Evolutionary conservation across 2,797 vertebrate species (phyloP), one percentile per base, ranked within the genome.

Genomic region (Chanos chanos): DNA sequence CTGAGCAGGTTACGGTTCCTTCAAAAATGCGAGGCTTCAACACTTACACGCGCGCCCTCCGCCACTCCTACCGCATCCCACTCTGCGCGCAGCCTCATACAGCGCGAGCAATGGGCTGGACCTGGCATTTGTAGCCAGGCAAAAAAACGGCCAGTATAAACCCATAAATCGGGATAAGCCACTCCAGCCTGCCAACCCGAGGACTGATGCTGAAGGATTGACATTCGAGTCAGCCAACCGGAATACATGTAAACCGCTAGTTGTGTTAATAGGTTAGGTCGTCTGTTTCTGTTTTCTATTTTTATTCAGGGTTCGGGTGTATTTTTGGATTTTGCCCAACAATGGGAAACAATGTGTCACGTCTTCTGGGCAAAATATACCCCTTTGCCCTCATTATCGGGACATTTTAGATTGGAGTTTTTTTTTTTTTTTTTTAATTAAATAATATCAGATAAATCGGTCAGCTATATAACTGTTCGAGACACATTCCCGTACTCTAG

Each of bases 41-140:
- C 70, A 62, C 68, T 66, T 61, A 59, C 57, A 43, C 30, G 60
- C 61, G 71, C 66, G 51, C 61, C 41, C 66, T 56, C 69, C 50
- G 74, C 69, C 74, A 72, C 77, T 77, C 70, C 76, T 73, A 77
- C 78, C 73, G 72, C 80, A 74, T 72, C 70, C 53, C 57, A 47
- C 52, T 63, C 74, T 49, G 70, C 64, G 68, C 72, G 71, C 63
- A 76, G 65, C 70, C 70, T 56, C 70, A 53, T 66, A 58, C 59
- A 68, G 67, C 59, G 59, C 34, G 61, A 68, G 62, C 56, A 73
- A 75, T 75, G 71, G 77, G 75, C 67, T 73, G 74, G 71, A 69
- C 72, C 49, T 62, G 66, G 63, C 70, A 68, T 63, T 66, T 65
- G 75, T 71, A 68, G 71, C 74, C 68, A 41, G 71, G 73, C 68